Evolutionary conservation across 1,140 invertebrate genomes (phyloP).

Genomic region (Rhyacophila brunnea): DNA sequence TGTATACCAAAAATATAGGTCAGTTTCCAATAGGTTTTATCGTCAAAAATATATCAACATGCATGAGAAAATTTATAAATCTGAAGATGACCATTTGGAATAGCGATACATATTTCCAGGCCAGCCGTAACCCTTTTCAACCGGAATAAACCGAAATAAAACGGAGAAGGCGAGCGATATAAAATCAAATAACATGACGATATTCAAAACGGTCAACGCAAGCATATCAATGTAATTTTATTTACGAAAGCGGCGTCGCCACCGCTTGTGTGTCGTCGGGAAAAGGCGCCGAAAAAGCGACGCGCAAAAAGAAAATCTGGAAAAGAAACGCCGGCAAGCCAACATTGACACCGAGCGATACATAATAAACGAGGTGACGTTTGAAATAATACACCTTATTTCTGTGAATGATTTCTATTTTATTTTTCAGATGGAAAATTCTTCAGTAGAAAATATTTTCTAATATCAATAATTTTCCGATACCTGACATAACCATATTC

Average conservation of each 20-base stretch:
- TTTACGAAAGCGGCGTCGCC: conserved; percentile 13
- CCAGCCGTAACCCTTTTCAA: conserved; percentile 10
- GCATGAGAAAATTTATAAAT: no score
- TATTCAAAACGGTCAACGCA: conserved; percentile 24
- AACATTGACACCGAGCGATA: not conserved
- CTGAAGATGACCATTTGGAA: conserved; percentile 8
- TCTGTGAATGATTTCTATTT: not conserved
- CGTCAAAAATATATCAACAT: no score
- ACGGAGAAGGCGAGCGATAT: conserved; percentile 8
- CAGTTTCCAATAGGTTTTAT: no score
- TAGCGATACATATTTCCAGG: conserved; percentile 10
- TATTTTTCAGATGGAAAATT: not conserved
- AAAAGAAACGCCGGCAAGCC: not conserved
- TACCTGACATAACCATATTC: no score
- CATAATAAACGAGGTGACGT: conserved; percentile 1
- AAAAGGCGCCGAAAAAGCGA: not conserved
- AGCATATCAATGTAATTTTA: conserved; percentile 24
- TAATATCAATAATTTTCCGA: no score
- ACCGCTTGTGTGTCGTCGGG: not conserved
- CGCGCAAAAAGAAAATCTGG: not conserved
- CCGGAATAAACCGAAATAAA: not conserved
- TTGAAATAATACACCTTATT: not conserved
- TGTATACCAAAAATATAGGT: no score
- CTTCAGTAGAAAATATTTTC: no score
- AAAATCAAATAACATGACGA: conserved; percentile 21